Evolutionary conservation across 2,888 invertebrate species (phyloP).

Genomic region (Heteropelma amictum): DNA sequence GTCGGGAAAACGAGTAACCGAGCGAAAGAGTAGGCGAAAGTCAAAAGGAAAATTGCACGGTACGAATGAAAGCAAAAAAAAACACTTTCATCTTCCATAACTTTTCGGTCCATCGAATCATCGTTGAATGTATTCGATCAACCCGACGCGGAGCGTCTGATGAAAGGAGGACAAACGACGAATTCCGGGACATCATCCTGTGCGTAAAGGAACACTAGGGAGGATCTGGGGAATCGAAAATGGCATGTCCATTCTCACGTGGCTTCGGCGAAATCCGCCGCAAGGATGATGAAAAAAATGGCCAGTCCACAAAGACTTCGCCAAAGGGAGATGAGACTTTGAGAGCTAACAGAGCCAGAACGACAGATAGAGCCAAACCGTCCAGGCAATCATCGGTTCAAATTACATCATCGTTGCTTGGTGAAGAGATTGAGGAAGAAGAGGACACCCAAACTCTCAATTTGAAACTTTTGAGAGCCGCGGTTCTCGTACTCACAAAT

Average conservation of each 20-base stretch:
- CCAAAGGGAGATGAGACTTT: conserved; percentile 37
- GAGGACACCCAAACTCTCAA: conserved; percentile 84
- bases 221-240: conserved; percentile 58
- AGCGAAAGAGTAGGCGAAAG: neutral
- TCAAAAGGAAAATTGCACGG: neutral
- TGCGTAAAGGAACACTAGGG: too few relatives aligned
- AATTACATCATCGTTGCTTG: conserved; percentile 78
- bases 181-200: too few relatives aligned
- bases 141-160: too few relatives aligned
- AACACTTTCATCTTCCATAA: neutral
- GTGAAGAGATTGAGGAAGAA: conserved; percentile 81
- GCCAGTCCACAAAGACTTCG: conserved; percentile 36
- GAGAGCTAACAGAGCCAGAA: conserved; percentile 46
- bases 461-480: conserved; percentile 89
- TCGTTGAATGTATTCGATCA: too few relatives aligned
- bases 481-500: conserved; percentile 88
- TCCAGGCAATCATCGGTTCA: conserved; percentile 84
- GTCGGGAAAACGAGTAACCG: neutral
- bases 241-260: conserved; percentile 75
- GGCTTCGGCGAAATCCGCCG: conserved; percentile 55
- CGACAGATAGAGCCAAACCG: conserved; percentile 68
- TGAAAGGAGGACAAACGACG: neutral
- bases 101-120: neutral
- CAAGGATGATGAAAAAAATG: conserved; percentile 60
- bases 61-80: neutral